Percentiles rank a stretch among this genome's conserved stretches.
These are phyloP conservation scores for Rhagophthalmus giganteus DNA, from an alignment of 2,888 invertebrate genomes.

Conservation along the genomic window DNA sequence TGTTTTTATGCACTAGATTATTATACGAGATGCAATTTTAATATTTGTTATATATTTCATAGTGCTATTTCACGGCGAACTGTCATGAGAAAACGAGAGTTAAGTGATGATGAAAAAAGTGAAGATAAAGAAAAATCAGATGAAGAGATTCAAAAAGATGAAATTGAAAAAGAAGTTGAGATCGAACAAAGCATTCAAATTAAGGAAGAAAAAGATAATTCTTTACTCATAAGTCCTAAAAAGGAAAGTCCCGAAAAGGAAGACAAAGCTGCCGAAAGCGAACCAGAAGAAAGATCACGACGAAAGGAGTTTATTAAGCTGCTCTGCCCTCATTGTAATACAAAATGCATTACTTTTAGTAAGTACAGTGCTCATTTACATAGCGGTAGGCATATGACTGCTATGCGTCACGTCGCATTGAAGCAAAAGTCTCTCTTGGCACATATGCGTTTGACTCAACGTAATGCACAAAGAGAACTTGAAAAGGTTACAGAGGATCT, in stretches of 20 bases:
- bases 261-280: constrained; percentile 56
- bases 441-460: constrained; percentile 78
- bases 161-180: constrained; percentile 47
- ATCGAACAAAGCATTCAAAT: constrained; percentile 44
- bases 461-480: constrained; percentile 76
- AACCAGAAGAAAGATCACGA: constrained; percentile 45
- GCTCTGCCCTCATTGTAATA: constrained; percentile 76
- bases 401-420: constrained; percentile 74
- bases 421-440: constrained; percentile 74
- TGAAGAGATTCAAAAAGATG: constrained; percentile 50
- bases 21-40: too few species aligned
- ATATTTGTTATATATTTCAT: too few species aligned
- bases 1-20: too few species aligned
- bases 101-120: constrained; percentile 41
- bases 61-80: constrained; percentile 45
- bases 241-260: constrained; percentile 61
- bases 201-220: constrained; percentile 47
- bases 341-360: constrained; percentile 74
- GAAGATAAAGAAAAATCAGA: constrained; percentile 54
- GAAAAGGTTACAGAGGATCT: constrained; percentile 71
- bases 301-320: constrained; percentile 66
- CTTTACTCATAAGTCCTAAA: constrained; percentile 49
- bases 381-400: constrained; percentile 70
- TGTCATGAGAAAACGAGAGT: constrained; percentile 15
- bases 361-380: constrained; percentile 75